phyloP scores from a whole-genome alignment of 2,113 vertebrate genomes.

The Hucho hucho region DNA sequence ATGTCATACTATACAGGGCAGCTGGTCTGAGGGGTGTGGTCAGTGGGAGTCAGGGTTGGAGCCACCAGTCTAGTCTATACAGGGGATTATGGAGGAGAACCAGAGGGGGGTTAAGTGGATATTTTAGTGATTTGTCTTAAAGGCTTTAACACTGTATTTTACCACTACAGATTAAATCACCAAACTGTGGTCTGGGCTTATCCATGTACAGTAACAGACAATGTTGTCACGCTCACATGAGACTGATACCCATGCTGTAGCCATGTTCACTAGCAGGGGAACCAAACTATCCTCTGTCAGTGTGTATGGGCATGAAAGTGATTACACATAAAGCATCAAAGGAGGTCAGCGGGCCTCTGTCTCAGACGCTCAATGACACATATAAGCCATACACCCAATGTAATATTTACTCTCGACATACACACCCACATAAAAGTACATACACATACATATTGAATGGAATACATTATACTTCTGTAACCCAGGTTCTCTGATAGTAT shows the following conservation, averaged over 20 bases:
- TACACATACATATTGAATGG: no score
- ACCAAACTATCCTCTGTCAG: neutral
- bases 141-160: slow-evolving; percentile 42
- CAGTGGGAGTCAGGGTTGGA: no score
- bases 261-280: neutral
- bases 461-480: no score
- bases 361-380: neutral
- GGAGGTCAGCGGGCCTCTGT: neutral
- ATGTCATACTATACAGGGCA: no score
- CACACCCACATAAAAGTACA: no score
- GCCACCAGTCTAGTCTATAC: no score
- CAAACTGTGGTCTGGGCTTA: neutral
- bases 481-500: no score
- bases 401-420: no score
- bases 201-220: neutral
- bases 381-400: no score
- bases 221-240: slow-evolving; percentile 2
- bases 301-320: neutral
- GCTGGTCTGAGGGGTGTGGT: no score
- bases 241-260: neutral
- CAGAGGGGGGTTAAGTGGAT: no score
- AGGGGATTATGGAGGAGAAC: no score
- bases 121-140: neutral
- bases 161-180: slow-evolving; percentile 51
- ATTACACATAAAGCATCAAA: neutral